Evolutionary conservation across 2,888 invertebrate genomes (phyloP).

Genomic region (Conops quadrifasciatus): DNA sequence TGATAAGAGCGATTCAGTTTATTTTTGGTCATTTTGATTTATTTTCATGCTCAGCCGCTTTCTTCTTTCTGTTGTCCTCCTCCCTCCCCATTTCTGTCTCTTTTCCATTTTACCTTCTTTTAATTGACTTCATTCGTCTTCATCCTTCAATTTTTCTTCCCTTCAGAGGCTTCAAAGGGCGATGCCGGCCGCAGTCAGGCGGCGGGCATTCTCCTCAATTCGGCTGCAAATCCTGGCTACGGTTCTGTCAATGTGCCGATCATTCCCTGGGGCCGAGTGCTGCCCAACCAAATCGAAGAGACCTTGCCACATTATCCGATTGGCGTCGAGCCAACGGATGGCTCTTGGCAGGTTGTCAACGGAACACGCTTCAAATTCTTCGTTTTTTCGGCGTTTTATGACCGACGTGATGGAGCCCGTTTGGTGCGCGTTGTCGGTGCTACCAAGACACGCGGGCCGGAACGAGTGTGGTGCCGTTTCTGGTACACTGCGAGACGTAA

Average conservation of each 20-base stretch:
- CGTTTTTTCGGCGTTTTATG: slow-evolving; percentile 91
- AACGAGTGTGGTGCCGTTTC: slow-evolving; percentile 81
- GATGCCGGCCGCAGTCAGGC: slow-evolving; percentile 50
- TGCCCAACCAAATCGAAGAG: slow-evolving; percentile 64
- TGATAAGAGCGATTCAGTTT: slow-evolving; percentile 38
- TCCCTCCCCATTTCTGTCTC: no score
- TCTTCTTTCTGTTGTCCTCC: slow-evolving; percentile 4
- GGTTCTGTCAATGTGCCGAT: slow-evolving; percentile 53
- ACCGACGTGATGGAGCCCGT: slow-evolving; percentile 73
- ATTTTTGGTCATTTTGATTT: neutral
- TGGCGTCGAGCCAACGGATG: slow-evolving; percentile 75
- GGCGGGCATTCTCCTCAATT: slow-evolving; percentile 55
- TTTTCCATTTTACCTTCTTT: slow-evolving; percentile 13
- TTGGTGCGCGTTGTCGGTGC: slow-evolving; percentile 85
- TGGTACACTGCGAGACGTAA: slow-evolving; percentile 70
- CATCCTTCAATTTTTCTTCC: slow-evolving; percentile 7
- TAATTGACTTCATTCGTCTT: neutral
- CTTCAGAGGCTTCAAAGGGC: slow-evolving; percentile 53
- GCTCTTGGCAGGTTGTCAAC: slow-evolving; percentile 75
- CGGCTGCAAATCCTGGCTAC: slow-evolving; percentile 40
- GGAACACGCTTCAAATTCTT: slow-evolving; percentile 81
- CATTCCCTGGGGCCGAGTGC: slow-evolving; percentile 64
- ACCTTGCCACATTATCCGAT: slow-evolving; percentile 71
- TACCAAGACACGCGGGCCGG: slow-evolving; percentile 85
- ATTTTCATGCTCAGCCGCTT: neutral